Conservation (phyloP, 2,113 vertebrate species). For the Morone chrysops region DNA sequence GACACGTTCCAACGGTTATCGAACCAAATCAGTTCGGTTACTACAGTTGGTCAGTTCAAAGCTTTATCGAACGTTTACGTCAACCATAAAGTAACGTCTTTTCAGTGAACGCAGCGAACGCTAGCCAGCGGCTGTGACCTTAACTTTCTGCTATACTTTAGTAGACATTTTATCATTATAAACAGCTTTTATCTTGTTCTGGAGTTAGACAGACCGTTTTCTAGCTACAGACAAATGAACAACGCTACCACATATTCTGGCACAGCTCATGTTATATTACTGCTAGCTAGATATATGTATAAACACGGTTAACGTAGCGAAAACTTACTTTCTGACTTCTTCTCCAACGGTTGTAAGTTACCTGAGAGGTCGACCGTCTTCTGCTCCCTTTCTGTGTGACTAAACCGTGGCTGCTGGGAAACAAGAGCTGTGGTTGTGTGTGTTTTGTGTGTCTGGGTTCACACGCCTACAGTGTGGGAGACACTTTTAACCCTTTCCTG, state of each 20-base stretch:
- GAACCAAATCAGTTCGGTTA: background rate
- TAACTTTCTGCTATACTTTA: background rate
- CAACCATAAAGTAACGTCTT: background rate
- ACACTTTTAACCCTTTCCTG: conserved; percentile 53
- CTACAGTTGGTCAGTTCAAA: background rate
- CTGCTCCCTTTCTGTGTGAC: background rate
- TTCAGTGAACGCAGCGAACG: background rate
- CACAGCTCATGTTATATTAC: background rate
- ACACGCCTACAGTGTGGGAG: conserved; percentile 27
- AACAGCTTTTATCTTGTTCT: background rate
- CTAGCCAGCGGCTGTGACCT: background rate
- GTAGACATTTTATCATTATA: too few species aligned
- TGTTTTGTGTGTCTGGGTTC: background rate
- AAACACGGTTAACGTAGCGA: background rate
- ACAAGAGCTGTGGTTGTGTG: background rate
- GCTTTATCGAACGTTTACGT: background rate
- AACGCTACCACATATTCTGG: too few species aligned
- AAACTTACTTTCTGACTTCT: conserved; percentile 58
- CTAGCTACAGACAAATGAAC: background rate
- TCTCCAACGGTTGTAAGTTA: background rate
- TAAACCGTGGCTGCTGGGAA: background rate
- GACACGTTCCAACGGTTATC: background rate
- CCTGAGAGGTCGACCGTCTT: background rate
- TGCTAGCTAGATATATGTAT: background rate
- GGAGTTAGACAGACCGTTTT: background rate